phyloP scores from a whole-genome alignment of 2,797 vertebrate species.

The Centroberyx gerrardi region DNA sequence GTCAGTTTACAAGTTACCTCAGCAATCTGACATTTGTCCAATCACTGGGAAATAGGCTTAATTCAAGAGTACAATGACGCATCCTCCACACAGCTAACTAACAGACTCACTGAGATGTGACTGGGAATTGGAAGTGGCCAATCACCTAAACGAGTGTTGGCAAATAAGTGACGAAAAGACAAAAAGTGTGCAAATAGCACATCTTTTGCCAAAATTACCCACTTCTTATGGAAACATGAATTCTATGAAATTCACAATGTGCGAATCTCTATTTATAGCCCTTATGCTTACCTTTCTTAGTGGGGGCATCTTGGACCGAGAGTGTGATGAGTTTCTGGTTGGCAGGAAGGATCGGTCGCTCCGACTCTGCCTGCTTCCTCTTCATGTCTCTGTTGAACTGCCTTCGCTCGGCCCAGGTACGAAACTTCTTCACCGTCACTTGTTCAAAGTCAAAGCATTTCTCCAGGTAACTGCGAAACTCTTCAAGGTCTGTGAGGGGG shows the following conservation, averaged over 20 bases:
- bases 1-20: neutral
- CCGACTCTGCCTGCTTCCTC: slow-evolving; percentile 96
- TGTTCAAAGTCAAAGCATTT: slow-evolving; percentile 99
- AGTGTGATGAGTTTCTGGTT: slow-evolving; percentile 99
- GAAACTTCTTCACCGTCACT: slow-evolving; percentile 98
- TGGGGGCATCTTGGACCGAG: slow-evolving; percentile 97
- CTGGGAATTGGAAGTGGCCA: no score
- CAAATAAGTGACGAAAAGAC: no score
- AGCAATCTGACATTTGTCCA: neutral
- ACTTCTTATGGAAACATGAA: neutral
- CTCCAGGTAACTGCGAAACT: slow-evolving; percentile 94
- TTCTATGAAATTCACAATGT: neutral
- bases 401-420: slow-evolving; percentile 97
- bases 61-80: no score
- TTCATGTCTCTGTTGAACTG: slow-evolving; percentile 99
- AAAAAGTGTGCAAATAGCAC: neutral
- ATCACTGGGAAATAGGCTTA: no score
- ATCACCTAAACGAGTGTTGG: no score
- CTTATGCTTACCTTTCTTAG: slow-evolving; percentile 92
- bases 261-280: neutral
- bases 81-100: no score
- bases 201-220: neutral
- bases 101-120: no score
- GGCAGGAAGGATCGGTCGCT: slow-evolving; percentile 96
- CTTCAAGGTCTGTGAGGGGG: slow-evolving; percentile 89